Conservation (phyloP, 2,888 invertebrate species). For the Lacanobia wlatinum region DNA sequence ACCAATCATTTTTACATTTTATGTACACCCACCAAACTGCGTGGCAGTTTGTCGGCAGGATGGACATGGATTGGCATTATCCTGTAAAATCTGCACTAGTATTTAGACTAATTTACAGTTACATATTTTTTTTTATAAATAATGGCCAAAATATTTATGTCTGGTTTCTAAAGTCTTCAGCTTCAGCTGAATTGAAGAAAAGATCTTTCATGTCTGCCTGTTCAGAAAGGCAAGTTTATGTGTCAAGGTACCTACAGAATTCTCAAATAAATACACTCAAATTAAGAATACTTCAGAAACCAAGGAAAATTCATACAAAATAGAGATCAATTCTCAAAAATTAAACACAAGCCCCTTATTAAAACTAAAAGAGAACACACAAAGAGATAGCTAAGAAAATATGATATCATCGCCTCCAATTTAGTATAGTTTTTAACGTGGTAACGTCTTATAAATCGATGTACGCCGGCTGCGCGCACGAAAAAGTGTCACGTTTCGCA, state of each 20-base stretch:
- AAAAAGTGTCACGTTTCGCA: no score
- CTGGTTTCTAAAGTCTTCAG: neutral
- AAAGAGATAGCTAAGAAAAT: neutral
- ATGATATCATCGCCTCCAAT: slow-evolving; percentile 1
- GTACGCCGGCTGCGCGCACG: no score
- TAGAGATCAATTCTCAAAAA: slow-evolving; percentile 48
- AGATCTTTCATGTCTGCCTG: neutral
- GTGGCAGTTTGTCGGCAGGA: no score
- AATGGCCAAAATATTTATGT: neutral
- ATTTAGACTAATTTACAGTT: no score
- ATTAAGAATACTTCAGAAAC: slow-evolving; percentile 8
- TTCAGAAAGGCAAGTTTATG: neutral
- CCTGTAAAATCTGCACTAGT: no score
- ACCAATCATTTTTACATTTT: no score
- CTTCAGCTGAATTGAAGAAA: neutral
- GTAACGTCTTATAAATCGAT: no score
- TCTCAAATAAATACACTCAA: neutral
- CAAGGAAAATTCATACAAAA: slow-evolving; percentile 19
- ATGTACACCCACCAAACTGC: no score
- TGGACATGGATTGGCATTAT: no score
- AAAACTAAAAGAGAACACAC: slow-evolving; percentile 14
- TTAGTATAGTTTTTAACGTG: neutral
- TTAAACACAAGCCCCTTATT: slow-evolving; percentile 11
- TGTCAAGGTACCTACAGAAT: neutral
- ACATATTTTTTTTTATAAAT: no score